Conservation (phyloP, 2,888 invertebrate genomes). For the Muscina levida region DNA sequence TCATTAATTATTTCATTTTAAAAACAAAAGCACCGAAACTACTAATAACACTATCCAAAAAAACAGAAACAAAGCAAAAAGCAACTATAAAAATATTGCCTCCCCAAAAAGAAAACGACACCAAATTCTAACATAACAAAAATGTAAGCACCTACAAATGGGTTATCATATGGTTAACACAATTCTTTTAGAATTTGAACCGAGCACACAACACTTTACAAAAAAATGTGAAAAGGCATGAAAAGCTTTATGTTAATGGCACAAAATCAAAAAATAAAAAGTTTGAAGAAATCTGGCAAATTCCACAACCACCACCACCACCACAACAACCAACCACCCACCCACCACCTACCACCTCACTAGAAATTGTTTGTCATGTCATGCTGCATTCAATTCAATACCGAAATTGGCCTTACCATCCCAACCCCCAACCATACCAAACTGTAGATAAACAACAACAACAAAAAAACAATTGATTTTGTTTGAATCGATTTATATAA, state of each 20-base stretch:
- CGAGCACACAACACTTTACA: slow-evolving; percentile 22
- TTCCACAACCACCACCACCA: too few relatives aligned
- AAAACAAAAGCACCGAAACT: neutral
- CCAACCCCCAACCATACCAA: neutral
- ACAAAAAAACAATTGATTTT: neutral
- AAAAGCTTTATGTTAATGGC: too few relatives aligned
- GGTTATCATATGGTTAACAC: neutral
- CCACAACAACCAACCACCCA: too few relatives aligned
- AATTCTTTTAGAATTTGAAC: slow-evolving; percentile 51
- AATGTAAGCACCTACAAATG: slow-evolving; percentile 5
- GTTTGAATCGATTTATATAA: neutral
- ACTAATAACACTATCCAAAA: too few relatives aligned
- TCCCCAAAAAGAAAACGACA: too few relatives aligned
- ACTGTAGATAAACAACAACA: neutral
- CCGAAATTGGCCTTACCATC: slow-evolving; percentile 23
- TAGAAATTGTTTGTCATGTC: slow-evolving; percentile 3
- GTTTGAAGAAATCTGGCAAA: slow-evolving; percentile 4
- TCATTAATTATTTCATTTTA: slow-evolving; percentile 60
- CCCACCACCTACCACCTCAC: neutral
- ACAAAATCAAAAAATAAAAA: neutral
- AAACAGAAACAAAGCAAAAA: too few relatives aligned
- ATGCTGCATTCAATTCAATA: slow-evolving; percentile 8
- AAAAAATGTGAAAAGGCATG: slow-evolving; percentile 10
- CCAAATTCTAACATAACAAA: too few relatives aligned
- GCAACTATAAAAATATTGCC: too few relatives aligned